phyloP scores from a whole-genome alignment of 2,113 vertebrate species.

The Nestor notabilis region DNA sequence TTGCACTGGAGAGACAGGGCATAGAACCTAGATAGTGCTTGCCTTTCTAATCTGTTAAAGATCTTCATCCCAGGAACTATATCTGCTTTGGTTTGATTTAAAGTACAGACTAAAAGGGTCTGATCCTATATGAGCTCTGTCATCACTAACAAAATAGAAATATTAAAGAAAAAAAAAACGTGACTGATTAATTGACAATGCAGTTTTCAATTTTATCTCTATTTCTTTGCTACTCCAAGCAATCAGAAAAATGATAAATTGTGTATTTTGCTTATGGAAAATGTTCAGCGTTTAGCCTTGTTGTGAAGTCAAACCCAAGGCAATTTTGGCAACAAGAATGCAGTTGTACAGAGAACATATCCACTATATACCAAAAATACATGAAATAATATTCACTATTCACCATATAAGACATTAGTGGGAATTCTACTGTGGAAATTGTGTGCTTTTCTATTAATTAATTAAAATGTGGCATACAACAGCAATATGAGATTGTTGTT shows the following conservation, averaged over 20 bases:
- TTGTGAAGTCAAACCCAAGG: background rate
- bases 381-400: background rate
- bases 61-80: background rate
- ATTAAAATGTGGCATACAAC: background rate
- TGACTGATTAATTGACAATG: slow-evolving; percentile 18
- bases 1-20: background rate
- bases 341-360: background rate
- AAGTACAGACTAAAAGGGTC: background rate
- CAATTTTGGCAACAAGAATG: background rate
- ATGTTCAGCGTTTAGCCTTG: background rate
- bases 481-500: background rate
- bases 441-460: background rate
- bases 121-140: background rate
- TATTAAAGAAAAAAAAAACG: background rate
- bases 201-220: slow-evolving; percentile 27
- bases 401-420: background rate
- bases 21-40: background rate
- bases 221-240: background rate
- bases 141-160: background rate
- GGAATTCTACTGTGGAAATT: background rate
- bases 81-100: background rate
- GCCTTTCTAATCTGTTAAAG: background rate
- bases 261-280: slow-evolving; percentile 37
- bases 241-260: slow-evolving; percentile 28
- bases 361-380: background rate